Base-by-base conservation (phyloP, 2,113 vertebrate genomes). In the Sceloporus undulatus region DNA sequence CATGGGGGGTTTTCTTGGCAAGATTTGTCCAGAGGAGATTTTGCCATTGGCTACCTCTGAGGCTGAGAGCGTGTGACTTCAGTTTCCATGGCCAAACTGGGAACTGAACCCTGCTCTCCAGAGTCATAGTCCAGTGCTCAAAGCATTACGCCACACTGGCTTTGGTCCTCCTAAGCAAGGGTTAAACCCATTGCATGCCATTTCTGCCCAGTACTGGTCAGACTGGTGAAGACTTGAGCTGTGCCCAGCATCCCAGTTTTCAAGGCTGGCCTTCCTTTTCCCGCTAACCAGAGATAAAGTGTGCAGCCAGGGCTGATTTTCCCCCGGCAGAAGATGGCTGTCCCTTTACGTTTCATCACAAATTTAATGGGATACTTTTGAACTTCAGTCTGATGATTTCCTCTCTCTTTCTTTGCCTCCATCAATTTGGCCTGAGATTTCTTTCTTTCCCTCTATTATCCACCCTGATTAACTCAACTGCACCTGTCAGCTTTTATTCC, bases 391-490 rank as follows among this genome's bases (percentile, higher is more conserved):
- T 96, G 94, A 91, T 94, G 94, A 93, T 94, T 96, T 93, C 90
- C 93, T 82, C 85, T 90, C 88, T 84, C 93, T 93, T 93, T 91
- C 94, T 91, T 92, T 91, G 89, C 87, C 89, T 89, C 90, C 95
- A 89, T 95, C 95, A 95, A 95, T 96, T 95, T 96, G 95, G 93
- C 91, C 89, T 83, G 94, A 90, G 92, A 92, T 95, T 96, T 95
- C 96, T 95, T 94, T 96, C 95, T 95, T 92, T 95, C 90, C 96
- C 87, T 96, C 95, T 96, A 95, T 97, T 97, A 97, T 95, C 95
- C 95, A 93, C 95, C 94, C 96, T 95, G 96, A 96, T 97, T 95
- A 97, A 95, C 96, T 96, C 95, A 93, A 95, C 95, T 92, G 94
- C 96, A 94, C 95, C 96, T 95, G 96, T 95, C 96, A 96, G 94